Base-by-base conservation (phyloP, 1,140 invertebrate genomes). In the Drosophila takahashii region DNA sequence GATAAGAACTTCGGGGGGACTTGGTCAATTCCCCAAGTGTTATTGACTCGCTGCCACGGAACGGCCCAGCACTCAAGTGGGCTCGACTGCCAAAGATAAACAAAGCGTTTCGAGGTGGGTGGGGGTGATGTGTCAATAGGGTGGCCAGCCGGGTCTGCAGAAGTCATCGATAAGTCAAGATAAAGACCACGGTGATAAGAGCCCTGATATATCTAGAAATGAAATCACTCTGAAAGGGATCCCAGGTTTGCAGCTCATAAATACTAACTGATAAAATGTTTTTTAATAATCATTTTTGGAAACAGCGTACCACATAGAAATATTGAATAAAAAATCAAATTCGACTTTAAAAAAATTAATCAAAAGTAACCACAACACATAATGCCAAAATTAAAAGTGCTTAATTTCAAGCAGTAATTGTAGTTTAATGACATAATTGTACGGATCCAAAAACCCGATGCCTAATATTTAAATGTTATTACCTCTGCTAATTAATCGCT, bases 11-110 rank as follows among this genome's bases (percentile, higher is more conserved):
- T 52, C 10, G 42, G 41, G 64, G 79, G 80, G 71, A 83, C 80
- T 84, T 87, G 79, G 66, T 87, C 84, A 87, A 89, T 89, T 87
- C 62, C 53, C 71, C 72, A 62, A 77, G 72, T 84, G 84, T 89
- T 87, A 77, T 87, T 89, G 84, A 87, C 84, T 70, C 61, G 57
- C 52, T 41, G 75, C 44, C 62, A 34, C 27, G 53, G 48, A 45
- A 18, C 39, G 34, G 34, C 16, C 11, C 52, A 27, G 59, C 54
- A 47, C 32, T 86, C 83, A 56, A 83, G 79, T 86, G 84, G 81
- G 83, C 81, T 81, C 69, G 81, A 60, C 81, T 81, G 41, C 71
- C 42, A 59, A 58, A 78, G 79, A 78, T 81, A 81, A 67, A 42
- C 75, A 26, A 29, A 29, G 10, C n/a, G 32, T 11, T n/a, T 51